Percentiles rank a stretch among this genome's conserved stretches.
phyloP scores from a whole-genome alignment of 2,113 vertebrate species.

The Dermatemys mawii region DNA sequence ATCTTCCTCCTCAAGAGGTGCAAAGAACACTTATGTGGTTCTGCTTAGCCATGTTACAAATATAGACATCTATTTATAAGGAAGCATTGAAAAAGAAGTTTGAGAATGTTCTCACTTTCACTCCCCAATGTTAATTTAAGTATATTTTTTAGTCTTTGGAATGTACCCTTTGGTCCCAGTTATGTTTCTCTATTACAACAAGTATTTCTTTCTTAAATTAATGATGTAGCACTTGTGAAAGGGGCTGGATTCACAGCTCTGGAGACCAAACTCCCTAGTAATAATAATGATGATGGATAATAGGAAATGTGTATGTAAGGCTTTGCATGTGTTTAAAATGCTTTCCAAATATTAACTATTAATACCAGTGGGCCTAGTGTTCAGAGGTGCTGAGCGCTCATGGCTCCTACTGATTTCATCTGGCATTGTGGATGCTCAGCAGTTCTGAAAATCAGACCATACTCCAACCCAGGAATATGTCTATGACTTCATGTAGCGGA shows the following conservation, averaged over 20 bases:
- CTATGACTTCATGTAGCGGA: neutral
- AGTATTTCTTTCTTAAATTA: neutral
- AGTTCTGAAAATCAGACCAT: neutral
- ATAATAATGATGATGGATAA: neutral
- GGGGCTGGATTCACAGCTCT: neutral
- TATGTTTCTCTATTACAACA: neutral
- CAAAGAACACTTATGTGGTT: constrained; percentile 60
- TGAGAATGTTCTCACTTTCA: constrained; percentile 27
- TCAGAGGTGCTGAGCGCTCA: fast-evolving
- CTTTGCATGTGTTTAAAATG: neutral
- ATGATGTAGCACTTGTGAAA: neutral
- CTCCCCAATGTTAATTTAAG: neutral
- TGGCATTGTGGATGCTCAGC: neutral
- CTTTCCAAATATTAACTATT: neutral
- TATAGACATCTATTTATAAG: constrained; percentile 52
- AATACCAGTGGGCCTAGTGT: neutral
- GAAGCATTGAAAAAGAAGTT: constrained; percentile 48
- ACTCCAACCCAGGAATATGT: neutral
- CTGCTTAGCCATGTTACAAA: constrained; percentile 46
- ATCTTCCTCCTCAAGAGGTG: constrained; percentile 28
- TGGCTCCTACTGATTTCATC: neutral
- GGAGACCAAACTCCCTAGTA: neutral
- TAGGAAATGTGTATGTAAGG: fast-evolving
- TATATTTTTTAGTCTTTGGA: constrained; percentile 34
- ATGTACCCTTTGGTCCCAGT: neutral